Evolutionary conservation across 2,113 vertebrate genomes (phyloP).

Genomic region (Dolichotis patagonum): DNA sequence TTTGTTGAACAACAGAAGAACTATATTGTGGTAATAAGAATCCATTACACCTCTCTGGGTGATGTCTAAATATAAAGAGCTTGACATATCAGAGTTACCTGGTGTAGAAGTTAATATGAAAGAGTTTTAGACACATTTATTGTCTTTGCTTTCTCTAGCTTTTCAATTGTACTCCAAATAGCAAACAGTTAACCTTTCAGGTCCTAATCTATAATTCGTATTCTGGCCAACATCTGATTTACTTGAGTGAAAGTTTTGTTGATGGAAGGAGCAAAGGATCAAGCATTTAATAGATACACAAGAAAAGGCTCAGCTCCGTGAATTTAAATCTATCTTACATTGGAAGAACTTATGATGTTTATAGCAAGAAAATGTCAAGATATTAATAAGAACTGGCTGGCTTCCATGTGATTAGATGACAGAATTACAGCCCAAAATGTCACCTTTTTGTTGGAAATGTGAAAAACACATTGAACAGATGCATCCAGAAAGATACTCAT

Average conservation of each 20-base stretch:
- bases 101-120: conserved; percentile 72
- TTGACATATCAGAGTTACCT: conserved; percentile 64
- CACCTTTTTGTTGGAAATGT: conserved; percentile 62
- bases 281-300: conserved; percentile 63
- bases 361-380: conserved; percentile 69
- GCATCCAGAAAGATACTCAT: conserved; percentile 51
- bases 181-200: conserved; percentile 71
- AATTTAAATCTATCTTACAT: conserved; percentile 62
- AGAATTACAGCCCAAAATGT: conserved; percentile 70
- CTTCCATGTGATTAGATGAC: conserved; percentile 71
- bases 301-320: conserved; percentile 53
- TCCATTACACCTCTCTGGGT: not conserved
- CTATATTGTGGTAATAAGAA: conserved; percentile 62
- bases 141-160: conserved; percentile 65
- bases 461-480: conserved; percentile 54
- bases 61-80: conserved; percentile 61
- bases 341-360: conserved; percentile 65
- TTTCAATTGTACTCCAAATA: conserved; percentile 73
- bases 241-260: conserved; percentile 68
- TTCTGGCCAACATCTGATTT: conserved; percentile 69
- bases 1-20: conserved; percentile 63
- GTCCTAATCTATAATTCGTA: conserved; percentile 67
- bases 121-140: conserved; percentile 63
- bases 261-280: conserved; percentile 61
- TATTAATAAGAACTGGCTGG: conserved; percentile 67